Evolutionary conservation across 2,113 vertebrate species (phyloP).

Genomic region (Perca schrenkii): DNA sequence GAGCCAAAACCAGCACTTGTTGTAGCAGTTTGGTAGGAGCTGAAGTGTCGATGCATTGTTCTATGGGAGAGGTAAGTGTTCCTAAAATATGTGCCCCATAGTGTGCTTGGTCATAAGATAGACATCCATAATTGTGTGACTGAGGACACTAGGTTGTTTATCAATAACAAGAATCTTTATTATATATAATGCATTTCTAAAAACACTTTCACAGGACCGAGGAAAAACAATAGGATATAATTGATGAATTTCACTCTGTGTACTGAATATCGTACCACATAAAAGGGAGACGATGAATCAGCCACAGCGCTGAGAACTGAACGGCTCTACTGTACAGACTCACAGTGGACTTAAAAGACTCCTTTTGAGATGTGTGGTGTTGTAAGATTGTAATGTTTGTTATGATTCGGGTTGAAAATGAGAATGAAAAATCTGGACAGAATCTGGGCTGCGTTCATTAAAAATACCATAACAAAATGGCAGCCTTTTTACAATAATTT

Average conservation of each 20-base stretch:
- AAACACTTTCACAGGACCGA: too few relatives aligned
- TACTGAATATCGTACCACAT: neutral
- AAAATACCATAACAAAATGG: neutral
- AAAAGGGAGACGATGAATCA: neutral
- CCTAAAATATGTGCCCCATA: too few relatives aligned
- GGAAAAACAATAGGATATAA: neutral
- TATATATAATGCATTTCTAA: too few relatives aligned
- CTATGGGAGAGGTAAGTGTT: neutral
- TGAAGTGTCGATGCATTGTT: slow-evolving; percentile 11
- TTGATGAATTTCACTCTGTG: neutral
- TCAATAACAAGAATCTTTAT: neutral
- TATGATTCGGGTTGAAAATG: neutral
- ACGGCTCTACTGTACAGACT: too few relatives aligned
- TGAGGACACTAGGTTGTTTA: neutral
- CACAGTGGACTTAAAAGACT: too few relatives aligned
- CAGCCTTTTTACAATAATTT: neutral
- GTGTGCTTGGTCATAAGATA: neutral
- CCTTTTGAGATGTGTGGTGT: neutral
- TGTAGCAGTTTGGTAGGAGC: neutral
- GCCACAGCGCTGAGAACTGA: neutral
- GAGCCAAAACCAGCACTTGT: slow-evolving; percentile 22
- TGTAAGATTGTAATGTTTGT: neutral
- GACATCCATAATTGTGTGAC: neutral
- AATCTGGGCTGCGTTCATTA: neutral
- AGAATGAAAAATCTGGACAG: neutral